Evolutionary conservation across 2,113 vertebrate species (phyloP).

Genomic region (Myotis davidii): DNA sequence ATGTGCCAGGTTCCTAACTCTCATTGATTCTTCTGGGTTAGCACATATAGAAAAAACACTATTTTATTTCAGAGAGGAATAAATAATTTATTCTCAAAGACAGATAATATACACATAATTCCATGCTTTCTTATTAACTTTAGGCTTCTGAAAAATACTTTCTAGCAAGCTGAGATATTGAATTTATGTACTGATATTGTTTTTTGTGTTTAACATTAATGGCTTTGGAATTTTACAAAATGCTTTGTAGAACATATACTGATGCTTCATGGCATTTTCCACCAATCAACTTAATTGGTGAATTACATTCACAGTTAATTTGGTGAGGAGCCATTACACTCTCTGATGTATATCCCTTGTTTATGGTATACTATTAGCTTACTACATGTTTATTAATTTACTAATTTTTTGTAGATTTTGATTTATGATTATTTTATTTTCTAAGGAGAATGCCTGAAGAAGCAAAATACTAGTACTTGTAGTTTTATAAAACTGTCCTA

Average conservation of each 20-base stretch:
- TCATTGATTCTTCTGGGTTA: neutral
- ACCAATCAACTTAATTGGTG: neutral
- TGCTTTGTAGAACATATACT: neutral
- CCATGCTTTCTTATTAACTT: neutral
- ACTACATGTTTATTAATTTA: neutral
- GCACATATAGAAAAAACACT: neutral
- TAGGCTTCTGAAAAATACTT: neutral
- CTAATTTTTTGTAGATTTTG: neutral
- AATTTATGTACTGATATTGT: neutral
- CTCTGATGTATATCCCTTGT: neutral
- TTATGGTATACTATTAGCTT: neutral
- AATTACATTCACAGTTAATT: neutral
- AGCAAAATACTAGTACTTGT: neutral
- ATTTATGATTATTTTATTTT: neutral
- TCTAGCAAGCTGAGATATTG: neutral
- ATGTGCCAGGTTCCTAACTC: accelerated
- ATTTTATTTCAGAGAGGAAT: neutral
- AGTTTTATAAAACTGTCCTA: neutral
- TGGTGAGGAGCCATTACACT: neutral
- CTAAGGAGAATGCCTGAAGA: neutral
- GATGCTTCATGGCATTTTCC: neutral
- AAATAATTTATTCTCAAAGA: neutral
- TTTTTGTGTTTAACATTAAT: neutral
- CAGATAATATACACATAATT: neutral
- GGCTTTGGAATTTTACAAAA: neutral